These are phyloP conservation scores for Spongilla lacustris DNA, from an alignment of 37 sponge, comb jelly and placozoan species.

Conservation along the genomic window DNA sequence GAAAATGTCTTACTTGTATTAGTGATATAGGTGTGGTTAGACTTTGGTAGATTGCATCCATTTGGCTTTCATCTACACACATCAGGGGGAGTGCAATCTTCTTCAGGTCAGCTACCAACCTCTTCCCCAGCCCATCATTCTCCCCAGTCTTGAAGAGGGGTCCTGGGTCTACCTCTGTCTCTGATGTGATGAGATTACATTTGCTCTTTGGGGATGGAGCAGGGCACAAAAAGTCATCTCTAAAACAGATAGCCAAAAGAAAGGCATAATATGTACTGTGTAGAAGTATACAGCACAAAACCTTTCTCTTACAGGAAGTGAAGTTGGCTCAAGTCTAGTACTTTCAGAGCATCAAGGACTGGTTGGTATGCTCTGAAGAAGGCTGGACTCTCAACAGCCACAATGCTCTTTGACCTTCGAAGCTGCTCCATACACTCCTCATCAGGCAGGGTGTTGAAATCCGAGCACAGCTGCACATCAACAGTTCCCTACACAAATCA, in stretches of 20 bases:
- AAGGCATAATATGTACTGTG: background rate
- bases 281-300: background rate
- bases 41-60: conserved; percentile 33
- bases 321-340: conserved; percentile 21
- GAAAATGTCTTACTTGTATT: conserved; percentile 30
- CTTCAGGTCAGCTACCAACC: too few relatives aligned
- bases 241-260: background rate
- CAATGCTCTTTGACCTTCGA: background rate
- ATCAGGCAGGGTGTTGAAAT: conserved; percentile 2
- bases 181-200: background rate
- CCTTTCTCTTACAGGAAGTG: conserved; percentile 23
- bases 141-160: background rate
- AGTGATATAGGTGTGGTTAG: conserved; percentile 27
- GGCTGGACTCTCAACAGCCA: conserved; percentile 55
- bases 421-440: conserved; percentile 21
- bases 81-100: too few relatives aligned
- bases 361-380: conserved; percentile 63
- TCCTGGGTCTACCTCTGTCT: background rate
- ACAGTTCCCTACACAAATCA: background rate
- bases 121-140: background rate
- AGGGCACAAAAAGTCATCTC: background rate
- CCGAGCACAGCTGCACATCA: conserved; percentile 12
- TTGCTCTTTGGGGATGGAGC: background rate
- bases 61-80: conserved; percentile 37
- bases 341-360: conserved; percentile 40